Conservation (phyloP, 2,113 vertebrate species). For the Apodemus speciosus region DNA sequence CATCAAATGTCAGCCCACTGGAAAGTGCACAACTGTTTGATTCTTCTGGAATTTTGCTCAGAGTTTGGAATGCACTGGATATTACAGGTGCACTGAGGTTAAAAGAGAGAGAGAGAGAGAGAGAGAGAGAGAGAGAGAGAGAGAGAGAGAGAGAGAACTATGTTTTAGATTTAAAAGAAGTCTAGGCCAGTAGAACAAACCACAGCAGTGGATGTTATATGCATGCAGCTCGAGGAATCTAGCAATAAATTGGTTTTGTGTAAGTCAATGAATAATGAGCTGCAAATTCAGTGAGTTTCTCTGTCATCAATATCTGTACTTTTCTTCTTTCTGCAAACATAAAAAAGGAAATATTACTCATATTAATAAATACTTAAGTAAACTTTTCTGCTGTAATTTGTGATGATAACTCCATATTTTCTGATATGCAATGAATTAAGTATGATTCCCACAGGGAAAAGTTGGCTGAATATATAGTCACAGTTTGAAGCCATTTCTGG, state of each 20-base stretch:
- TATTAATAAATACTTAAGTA: constrained; percentile 11
- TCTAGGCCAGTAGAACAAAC: not conserved
- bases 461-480: constrained; percentile 66
- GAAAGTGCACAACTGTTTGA: not conserved
- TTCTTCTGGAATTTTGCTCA: not conserved
- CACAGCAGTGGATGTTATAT: not conserved
- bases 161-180: not conserved
- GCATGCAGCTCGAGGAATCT: not conserved
- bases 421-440: constrained; percentile 47
- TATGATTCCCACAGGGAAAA: constrained; percentile 66
- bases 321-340: not conserved
- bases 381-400: not conserved
- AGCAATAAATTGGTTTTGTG: constrained; percentile 39
- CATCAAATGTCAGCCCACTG: not conserved
- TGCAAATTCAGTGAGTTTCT: not conserved
- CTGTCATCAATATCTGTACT: not conserved
- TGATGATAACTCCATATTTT: constrained; percentile 63
- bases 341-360: not conserved
- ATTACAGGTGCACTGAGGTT: not conserved
- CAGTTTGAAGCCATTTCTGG: constrained; percentile 70
- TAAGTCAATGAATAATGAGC: constrained; percentile 22
- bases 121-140: not conserved
- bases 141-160: not conserved
- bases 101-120: not conserved
- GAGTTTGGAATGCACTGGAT: not conserved